These are phyloP conservation scores for Tetragonula clypearis DNA, from an alignment of 1,140 invertebrate genomes.

Conservation along the genomic window DNA sequence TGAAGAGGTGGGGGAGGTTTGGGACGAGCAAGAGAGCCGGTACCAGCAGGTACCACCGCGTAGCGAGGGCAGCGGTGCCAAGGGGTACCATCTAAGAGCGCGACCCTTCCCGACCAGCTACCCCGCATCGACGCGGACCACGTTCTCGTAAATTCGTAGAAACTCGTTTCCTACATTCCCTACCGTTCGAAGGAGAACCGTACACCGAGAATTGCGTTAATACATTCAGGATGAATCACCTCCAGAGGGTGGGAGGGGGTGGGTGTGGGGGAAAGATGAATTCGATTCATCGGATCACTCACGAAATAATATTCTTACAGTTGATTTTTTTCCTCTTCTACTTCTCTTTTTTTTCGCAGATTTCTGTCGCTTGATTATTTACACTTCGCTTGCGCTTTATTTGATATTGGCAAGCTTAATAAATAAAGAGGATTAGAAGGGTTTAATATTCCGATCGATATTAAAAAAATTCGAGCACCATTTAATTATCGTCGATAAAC, in stretches of 20 bases:
- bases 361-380: too few species aligned
- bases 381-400: not conserved
- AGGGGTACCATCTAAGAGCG: constrained; percentile 51
- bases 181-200: not conserved
- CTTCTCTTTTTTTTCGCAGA: not conserved
- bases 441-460: not conserved
- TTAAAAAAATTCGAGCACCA: too few species aligned
- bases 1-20: not conserved
- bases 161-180: constrained; percentile 21
- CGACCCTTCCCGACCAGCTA: constrained; percentile 18
- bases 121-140: not conserved
- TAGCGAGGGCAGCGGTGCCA: constrained; percentile 46
- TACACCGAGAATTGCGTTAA: not conserved
- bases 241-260: too few species aligned
- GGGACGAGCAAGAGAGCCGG: not conserved
- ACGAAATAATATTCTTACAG: not conserved
- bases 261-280: not conserved
- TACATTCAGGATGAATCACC: not conserved
- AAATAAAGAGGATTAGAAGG: not conserved
- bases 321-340: not conserved
- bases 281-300: not conserved
- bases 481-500: too few species aligned
- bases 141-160: constrained; percentile 25
- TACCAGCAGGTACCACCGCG: constrained; percentile 41
- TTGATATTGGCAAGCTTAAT: not conserved